Conservation (phyloP, 2,888 invertebrate genomes). For the Gortyna flavago region DNA sequence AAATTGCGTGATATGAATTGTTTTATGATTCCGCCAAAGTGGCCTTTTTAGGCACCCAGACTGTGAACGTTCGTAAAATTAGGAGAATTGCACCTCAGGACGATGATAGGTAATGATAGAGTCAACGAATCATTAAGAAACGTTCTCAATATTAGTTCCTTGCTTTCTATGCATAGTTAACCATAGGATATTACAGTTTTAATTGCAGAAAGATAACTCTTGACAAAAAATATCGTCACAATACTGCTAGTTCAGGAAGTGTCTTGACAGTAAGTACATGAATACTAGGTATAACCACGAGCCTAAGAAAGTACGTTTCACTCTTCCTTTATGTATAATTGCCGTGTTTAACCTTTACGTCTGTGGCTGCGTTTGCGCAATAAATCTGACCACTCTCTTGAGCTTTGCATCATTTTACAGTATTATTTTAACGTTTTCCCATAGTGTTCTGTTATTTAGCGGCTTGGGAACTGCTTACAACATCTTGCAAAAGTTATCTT, state of each 20-base stretch:
- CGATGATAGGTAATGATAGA: no score
- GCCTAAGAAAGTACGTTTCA: conserved; percentile 55
- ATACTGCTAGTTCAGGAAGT: not conserved
- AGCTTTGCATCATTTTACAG: conserved; percentile 43
- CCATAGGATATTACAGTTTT: not conserved
- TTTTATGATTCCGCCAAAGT: no score
- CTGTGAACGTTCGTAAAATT: no score
- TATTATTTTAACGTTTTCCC: conserved; percentile 57
- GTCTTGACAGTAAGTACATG: not conserved
- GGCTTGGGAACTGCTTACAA: conserved; percentile 37
- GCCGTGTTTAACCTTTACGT: conserved; percentile 49
- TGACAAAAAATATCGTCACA: no score
- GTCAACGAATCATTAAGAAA: no score
- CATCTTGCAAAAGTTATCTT: conserved; percentile 18
- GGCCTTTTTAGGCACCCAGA: no score
- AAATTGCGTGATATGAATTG: no score
- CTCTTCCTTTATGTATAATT: conserved; percentile 55
- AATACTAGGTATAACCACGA: conserved; percentile 1
- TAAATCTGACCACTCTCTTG: conserved; percentile 54
- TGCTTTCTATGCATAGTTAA: not conserved
- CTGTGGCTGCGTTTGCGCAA: conserved; percentile 47
- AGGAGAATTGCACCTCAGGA: no score
- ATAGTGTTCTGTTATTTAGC: conserved; percentile 38
- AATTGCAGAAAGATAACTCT: not conserved
- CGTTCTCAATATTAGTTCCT: not conserved